A percentile compares a stretch with the other conserved stretches of the same genome.
phyloP scores from a whole-genome alignment of 2,113 vertebrate species.

The Pygoscelis antarcticus region DNA sequence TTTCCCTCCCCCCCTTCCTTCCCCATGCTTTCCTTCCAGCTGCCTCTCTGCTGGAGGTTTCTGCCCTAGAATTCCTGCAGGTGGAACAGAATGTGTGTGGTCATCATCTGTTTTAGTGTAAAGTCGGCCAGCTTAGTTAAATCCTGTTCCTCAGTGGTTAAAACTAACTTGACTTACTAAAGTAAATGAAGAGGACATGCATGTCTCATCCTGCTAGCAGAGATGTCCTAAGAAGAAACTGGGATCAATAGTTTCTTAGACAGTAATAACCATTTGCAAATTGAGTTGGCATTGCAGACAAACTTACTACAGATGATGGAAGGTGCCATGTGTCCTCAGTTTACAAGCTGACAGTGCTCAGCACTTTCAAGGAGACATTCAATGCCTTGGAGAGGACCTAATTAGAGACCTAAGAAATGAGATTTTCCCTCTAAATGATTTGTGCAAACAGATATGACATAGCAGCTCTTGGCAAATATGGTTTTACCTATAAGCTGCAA shows the following conservation, averaged over 20 bases:
- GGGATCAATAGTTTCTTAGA: background rate
- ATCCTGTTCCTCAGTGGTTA: background rate
- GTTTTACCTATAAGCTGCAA: background rate
- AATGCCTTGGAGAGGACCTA: background rate
- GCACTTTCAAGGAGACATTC: background rate
- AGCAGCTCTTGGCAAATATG: background rate
- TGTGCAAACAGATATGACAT: background rate
- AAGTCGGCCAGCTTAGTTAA: background rate
- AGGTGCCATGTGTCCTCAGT: background rate
- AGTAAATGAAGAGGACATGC: background rate
- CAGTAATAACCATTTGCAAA: background rate
- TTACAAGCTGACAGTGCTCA: background rate
- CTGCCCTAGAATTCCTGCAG: slow-evolving; percentile 39
- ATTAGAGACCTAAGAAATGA: background rate
- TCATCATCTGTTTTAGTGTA: slow-evolving; percentile 7
- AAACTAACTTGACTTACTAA: background rate
- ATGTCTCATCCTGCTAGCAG: background rate
- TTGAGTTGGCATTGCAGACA: background rate
- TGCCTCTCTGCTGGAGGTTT: slow-evolving; percentile 52
- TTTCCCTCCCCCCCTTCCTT: background rate
- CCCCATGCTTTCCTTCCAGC: background rate
- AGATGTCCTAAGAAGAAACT: background rate
- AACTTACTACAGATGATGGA: background rate
- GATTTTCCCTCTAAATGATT: background rate
- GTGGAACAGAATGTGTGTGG: slow-evolving; percentile 52